Evolutionary conservation across 2,797 vertebrate genomes (phyloP), one percentile per base, ranked within the genome.

Genomic region (Leptoclinus maculatus): DNA sequence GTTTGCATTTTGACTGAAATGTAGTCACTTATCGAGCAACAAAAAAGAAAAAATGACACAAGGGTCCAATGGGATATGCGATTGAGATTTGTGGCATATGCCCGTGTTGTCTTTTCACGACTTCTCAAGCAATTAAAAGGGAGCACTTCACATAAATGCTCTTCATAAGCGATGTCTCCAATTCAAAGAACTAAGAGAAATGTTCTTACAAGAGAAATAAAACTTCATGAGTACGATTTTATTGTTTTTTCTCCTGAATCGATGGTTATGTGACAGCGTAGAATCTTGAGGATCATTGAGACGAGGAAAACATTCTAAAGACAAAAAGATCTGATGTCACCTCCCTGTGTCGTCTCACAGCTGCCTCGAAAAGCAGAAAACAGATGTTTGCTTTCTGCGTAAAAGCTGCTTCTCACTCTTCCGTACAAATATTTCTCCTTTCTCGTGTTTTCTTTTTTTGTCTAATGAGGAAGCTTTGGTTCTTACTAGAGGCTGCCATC

Each of bases 391-490:
- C 3, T 41, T 66, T 10, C 56, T 78, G 68, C 4, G 7, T 56
- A 57, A 79, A 78, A 78, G 29, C 72, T 60, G 36, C 66, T 76
- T 71, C 67, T 83, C 58, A 29, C 71, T 74, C 16, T 32, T 49
- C 0, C 25, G 71, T 64, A 16, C 56, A 83, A 82, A 78, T 71
- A 67, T 80, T 58, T 82, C 53, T 78, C 53, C 23, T 23, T 45
- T 66, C 23, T 73, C 17, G 0, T 49, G 13, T 71, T 72, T 63
- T 56, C 14, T 39, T 78, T 76, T n/a, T 75, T 81, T 25, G 36
- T 60, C 63, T 79, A 71, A 85, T 78, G 68, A 87, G 83, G 73
- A 76, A 34, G 66, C 81, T 83, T 82, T 86, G 79, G 84, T 57
- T 87, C 78, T 63, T 36, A 10, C 77, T 38, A 23, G 51, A 80